Conservation (phyloP, 2,888 invertebrate genomes). For the Agrilus biguttatus region DNA sequence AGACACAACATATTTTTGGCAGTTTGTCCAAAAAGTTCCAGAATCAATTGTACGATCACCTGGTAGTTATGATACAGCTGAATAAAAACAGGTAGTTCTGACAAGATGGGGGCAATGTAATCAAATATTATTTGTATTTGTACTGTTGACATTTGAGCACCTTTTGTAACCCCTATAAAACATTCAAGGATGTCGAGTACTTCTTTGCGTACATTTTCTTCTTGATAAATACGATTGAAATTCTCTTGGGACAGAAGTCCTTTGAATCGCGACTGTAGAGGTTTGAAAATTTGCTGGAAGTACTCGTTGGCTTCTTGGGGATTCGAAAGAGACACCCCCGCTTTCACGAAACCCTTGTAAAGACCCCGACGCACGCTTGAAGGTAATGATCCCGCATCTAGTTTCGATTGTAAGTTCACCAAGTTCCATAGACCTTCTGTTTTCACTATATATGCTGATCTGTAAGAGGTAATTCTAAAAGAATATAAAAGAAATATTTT, state of each 20-base stretch:
- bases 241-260: slow-evolving; percentile 36
- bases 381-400: slow-evolving; percentile 38
- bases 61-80: slow-evolving; percentile 67
- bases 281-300: slow-evolving; percentile 31
- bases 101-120: slow-evolving; percentile 48
- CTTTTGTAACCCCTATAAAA: slow-evolving; percentile 56
- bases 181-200: slow-evolving; percentile 64
- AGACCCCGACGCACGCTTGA: slow-evolving; percentile 48
- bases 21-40: slow-evolving; percentile 58
- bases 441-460: slow-evolving; percentile 39
- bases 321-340: slow-evolving; percentile 37
- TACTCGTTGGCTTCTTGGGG: slow-evolving; percentile 20
- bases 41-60: slow-evolving; percentile 58
- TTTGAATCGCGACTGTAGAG: slow-evolving; percentile 38
- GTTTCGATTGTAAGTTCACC: slow-evolving; percentile 35
- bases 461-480: slow-evolving; percentile 15
- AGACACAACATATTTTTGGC: slow-evolving; percentile 57
- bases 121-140: slow-evolving; percentile 34
- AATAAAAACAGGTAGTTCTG: slow-evolving; percentile 53
- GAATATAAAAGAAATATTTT: not conserved
- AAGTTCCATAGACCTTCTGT: slow-evolving; percentile 41
- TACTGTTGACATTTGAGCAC: slow-evolving; percentile 36
- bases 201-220: slow-evolving; percentile 50
- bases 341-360: slow-evolving; percentile 56
- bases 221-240: slow-evolving; percentile 39